Conservation (phyloP, 2,797 vertebrate species). For the Adelosebastes latens region DNA sequence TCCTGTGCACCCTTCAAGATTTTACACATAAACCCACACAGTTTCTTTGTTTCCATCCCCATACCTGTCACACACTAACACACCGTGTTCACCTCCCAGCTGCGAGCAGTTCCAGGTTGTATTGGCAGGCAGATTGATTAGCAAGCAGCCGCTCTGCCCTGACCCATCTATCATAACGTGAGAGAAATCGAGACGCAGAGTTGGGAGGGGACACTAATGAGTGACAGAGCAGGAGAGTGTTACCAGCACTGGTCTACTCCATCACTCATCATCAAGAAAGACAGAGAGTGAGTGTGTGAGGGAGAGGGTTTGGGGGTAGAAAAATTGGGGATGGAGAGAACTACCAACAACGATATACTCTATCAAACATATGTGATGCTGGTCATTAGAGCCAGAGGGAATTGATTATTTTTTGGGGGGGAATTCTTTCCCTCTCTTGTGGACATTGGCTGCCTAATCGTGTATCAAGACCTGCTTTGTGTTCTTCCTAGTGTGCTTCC, state of each 20-base stretch:
- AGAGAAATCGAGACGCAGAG: constrained; percentile 45
- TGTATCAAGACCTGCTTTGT: background rate
- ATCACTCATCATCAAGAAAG: constrained; percentile 59
- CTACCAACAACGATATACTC: constrained; percentile 7
- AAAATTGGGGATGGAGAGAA: constrained; percentile 18
- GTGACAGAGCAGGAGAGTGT: constrained; percentile 54
- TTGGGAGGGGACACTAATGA: constrained; percentile 61
- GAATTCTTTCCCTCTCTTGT: background rate
- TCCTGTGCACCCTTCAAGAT: background rate
- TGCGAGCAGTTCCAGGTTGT: constrained; percentile 32
- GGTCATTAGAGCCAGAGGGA: constrained; percentile 19
- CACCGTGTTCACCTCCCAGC: background rate
- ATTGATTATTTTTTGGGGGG: background rate
- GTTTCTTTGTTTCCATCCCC: background rate
- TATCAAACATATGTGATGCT: constrained; percentile 22
- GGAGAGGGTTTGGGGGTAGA: background rate
- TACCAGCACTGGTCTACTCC: constrained; percentile 34
- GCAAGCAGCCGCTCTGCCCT: constrained; percentile 34
- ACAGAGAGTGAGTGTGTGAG: background rate
- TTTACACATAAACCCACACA: background rate
- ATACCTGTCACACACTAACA: background rate
- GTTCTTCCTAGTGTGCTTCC: background rate
- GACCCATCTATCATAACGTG: constrained; percentile 60
- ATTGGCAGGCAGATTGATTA: constrained; percentile 68
- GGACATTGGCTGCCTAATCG: background rate